Evolutionary conservation across 2,888 invertebrate genomes (phyloP).

Genomic region (Conchocele bisecta): DNA sequence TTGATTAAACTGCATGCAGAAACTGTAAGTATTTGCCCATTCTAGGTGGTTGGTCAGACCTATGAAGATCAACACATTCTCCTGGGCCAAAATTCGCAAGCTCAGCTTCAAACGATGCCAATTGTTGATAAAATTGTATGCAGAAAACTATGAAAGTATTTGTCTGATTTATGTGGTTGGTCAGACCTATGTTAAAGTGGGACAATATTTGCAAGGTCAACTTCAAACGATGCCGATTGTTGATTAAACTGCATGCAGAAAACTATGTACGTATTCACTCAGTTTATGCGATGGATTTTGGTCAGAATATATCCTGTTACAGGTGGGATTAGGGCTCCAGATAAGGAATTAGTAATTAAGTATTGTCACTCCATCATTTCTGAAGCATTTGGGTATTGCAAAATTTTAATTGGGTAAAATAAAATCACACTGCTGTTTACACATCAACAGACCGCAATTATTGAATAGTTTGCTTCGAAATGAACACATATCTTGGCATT

Average conservation of each 20-base stretch:
- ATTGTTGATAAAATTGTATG: conserved; percentile 98
- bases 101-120: conserved; percentile 99
- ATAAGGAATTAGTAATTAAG: too few relatives aligned
- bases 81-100: conserved; percentile 99
- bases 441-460: too few relatives aligned
- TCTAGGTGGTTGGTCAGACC: conserved; percentile 83
- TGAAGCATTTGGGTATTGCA: too few relatives aligned
- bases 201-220: conserved; percentile 99
- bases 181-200: conserved; percentile 86
- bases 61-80: conserved; percentile 99
- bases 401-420: too few relatives aligned
- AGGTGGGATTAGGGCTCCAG: too few relatives aligned
- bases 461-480: too few relatives aligned
- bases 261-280: conserved; percentile 84
- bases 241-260: conserved; percentile 99
- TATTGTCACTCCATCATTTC: too few relatives aligned
- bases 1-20: conserved; percentile 99
- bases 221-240: conserved; percentile 98
- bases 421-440: too few relatives aligned
- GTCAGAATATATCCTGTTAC: too few relatives aligned
- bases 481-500: too few relatives aligned
- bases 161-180: not conserved
- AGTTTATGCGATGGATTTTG: too few relatives aligned
- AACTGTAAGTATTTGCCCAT: conserved; percentile 51
- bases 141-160: conserved; percentile 87